A percentile compares a stretch with the other conserved stretches of the same genome.
phyloP scores from a whole-genome alignment of 1,140 invertebrate species.

The Maniola jurtina region DNA sequence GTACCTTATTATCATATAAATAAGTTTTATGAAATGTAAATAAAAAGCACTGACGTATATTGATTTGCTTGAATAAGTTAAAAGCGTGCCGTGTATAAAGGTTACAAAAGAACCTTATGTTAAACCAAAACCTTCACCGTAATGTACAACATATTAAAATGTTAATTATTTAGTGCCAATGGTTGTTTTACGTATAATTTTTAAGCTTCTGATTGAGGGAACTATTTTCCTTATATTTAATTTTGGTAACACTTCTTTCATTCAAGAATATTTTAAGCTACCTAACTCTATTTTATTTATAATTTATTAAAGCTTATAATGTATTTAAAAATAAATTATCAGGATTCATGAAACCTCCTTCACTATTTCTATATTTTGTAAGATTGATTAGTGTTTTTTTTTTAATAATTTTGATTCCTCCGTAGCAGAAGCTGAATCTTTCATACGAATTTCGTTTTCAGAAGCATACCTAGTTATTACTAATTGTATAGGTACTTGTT shows the following conservation, averaged over 20 bases:
- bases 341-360: no score
- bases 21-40: slow-evolving; percentile 64
- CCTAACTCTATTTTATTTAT: not conserved
- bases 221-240: no score
- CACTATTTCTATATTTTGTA: no score
- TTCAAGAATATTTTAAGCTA: no score
- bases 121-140: slow-evolving; percentile 71
- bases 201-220: no score
- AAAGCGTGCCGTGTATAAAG: slow-evolving; percentile 68
- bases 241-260: no score
- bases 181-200: slow-evolving; percentile 34
- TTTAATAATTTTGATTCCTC: no score
- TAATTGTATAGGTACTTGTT: no score
- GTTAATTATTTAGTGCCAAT: slow-evolving; percentile 66
- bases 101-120: slow-evolving; percentile 22
- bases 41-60: slow-evolving; percentile 57
- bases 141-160: slow-evolving; percentile 65
- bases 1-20: slow-evolving; percentile 69
- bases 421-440: no score
- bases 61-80: slow-evolving; percentile 45
- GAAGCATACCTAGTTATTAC: no score
- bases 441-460: no score
- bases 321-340: not conserved
- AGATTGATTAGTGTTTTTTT: no score
- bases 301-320: slow-evolving; percentile 7